phyloP scores from a whole-genome alignment of 1,140 invertebrate species.

The Carposina sasakii region DNA sequence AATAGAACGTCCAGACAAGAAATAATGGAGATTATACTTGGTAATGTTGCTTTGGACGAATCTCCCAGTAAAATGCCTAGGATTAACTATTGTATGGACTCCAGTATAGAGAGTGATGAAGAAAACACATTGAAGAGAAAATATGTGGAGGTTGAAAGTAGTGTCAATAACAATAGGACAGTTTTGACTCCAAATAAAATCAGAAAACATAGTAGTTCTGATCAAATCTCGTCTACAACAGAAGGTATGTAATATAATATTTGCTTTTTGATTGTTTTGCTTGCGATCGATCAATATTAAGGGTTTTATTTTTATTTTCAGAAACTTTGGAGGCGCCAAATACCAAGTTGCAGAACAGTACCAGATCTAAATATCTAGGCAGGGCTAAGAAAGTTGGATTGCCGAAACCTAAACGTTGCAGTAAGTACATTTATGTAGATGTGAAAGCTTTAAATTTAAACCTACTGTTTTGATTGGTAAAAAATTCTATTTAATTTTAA shows the following conservation, averaged over 20 bases:
- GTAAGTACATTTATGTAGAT: slow-evolving; percentile 25
- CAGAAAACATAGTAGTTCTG: slow-evolving; percentile 47
- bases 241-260: slow-evolving; percentile 35
- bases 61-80: slow-evolving; percentile 44
- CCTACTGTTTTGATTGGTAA: no score
- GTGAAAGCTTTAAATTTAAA: no score
- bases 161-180: slow-evolving; percentile 49
- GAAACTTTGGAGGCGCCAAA: slow-evolving; percentile 37
- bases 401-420: slow-evolving; percentile 37
- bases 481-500: slow-evolving; percentile 2
- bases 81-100: slow-evolving; percentile 54
- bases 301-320: slow-evolving; percentile 20
- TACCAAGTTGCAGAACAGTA: slow-evolving; percentile 21
- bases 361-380: slow-evolving; percentile 52
- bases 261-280: slow-evolving; percentile 8
- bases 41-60: slow-evolving; percentile 38
- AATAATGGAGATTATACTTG: slow-evolving; percentile 64
- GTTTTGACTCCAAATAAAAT: slow-evolving; percentile 51
- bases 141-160: slow-evolving; percentile 33
- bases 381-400: slow-evolving; percentile 46
- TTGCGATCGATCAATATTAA: background rate
- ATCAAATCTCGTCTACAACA: slow-evolving; percentile 61
- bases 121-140: slow-evolving; percentile 46
- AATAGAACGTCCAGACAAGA: slow-evolving; percentile 56
- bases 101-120: slow-evolving; percentile 38